Evolutionary conservation across 1,140 invertebrate genomes (phyloP).

Genomic region (Maconellicoccus hirsutus): DNA sequence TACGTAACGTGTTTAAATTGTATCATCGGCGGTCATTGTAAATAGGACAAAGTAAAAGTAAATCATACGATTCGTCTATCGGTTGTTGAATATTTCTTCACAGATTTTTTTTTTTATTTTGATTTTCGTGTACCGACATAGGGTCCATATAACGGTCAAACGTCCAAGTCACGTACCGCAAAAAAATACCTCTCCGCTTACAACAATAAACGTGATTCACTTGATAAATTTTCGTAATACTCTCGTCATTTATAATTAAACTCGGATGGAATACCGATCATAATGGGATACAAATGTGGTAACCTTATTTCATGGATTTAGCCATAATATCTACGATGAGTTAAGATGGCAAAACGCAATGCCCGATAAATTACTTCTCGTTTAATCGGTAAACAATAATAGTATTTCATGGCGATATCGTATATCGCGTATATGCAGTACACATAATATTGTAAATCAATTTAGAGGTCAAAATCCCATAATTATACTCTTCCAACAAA

Average conservation of each 20-base stretch:
- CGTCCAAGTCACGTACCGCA: conserved; percentile 16
- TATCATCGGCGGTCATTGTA: conserved; percentile 2
- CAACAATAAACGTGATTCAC: conserved; percentile 11
- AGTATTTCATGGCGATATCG: not conserved
- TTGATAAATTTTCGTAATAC: conserved; percentile 14
- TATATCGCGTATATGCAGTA: too few relatives aligned
- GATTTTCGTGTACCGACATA: not conserved
- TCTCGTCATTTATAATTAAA: not conserved
- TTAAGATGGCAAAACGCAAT: not conserved
- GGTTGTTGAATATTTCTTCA: not conserved
- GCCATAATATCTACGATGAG: not conserved
- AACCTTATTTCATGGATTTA: not conserved
- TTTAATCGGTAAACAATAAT: conserved; percentile 1
- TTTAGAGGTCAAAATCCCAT: too few relatives aligned
- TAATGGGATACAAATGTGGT: conserved; percentile 4
- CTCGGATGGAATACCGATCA: not conserved
- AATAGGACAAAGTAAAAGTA: conserved; percentile 9
- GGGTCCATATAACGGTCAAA: not conserved
- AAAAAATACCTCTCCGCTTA: not conserved
- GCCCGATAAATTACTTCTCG: not conserved
- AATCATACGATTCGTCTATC: not conserved
- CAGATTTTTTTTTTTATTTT: conserved; percentile 9
- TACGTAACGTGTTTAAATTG: not conserved
- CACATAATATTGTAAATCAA: too few relatives aligned
- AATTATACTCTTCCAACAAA: too few relatives aligned